These are phyloP conservation scores for Oryzias dopingdopingensis DNA, from an alignment of 2,797 vertebrate species.

Conservation along the genomic window DNA sequence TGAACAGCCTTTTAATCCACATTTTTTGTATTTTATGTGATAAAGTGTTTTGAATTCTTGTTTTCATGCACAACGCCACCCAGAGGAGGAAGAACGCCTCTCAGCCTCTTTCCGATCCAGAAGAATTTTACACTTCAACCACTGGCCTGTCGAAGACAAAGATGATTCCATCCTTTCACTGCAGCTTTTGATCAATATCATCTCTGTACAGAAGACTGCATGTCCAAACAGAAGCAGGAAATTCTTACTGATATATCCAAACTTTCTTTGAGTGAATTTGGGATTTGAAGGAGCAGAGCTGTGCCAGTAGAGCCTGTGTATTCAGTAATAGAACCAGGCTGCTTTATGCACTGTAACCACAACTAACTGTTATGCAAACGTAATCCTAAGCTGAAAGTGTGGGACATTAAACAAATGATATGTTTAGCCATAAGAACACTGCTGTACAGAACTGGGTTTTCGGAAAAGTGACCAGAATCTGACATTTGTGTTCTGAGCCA, in stretches of 20 bases:
- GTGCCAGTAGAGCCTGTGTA: conserved; percentile 14
- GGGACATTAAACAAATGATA: conserved; percentile 39
- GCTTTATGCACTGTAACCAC: conserved; percentile 36
- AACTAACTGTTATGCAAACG: conserved; percentile 31
- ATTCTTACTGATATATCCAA: conserved; percentile 8
- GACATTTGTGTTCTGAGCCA: conserved; percentile 17
- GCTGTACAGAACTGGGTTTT: conserved; percentile 29
- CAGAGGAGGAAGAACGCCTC: too few species aligned
- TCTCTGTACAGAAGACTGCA: conserved; percentile 16
- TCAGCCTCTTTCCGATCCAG: too few species aligned
- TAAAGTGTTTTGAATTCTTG: too few species aligned
- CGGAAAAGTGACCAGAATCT: conserved; percentile 18
- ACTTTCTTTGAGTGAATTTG: conserved; percentile 6
- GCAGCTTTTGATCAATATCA: conserved; percentile 5
- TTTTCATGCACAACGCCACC: too few species aligned
- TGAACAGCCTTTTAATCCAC: too few species aligned
- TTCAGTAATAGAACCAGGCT: conserved; percentile 27
- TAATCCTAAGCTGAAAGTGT: conserved; percentile 1
- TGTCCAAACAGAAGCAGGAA: conserved; percentile 7
- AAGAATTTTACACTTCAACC: too few species aligned
- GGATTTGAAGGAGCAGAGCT: conserved; percentile 2
- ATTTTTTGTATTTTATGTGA: too few species aligned
- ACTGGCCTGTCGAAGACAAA: too few species aligned
- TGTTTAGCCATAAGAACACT: conserved; percentile 35
- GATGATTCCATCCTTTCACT: conserved; percentile 4